Base-by-base conservation (phyloP, 2,113 vertebrate species). In the Romanogobio albipinnatus region DNA sequence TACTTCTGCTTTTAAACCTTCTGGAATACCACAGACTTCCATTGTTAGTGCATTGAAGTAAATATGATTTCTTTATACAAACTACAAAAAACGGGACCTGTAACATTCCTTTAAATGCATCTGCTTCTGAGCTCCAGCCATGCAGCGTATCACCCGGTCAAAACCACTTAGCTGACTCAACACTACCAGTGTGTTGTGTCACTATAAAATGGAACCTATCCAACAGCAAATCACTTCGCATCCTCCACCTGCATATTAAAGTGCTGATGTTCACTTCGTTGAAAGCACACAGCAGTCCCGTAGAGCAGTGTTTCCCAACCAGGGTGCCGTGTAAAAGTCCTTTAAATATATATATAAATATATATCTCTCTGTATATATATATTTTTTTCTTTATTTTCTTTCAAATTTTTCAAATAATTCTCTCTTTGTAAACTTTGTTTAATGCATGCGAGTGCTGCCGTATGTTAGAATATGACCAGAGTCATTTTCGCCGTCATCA, bases 141-240 rank as follows among this genome's bases (percentile, higher is more conserved):
- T 15, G 61, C 33, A 4, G 73, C 13, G 4, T 49, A 51, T 47
- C 24, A 66, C 73, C 26, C 9, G 29, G 29, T 64, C 61, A 51
- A 26, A 76, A 64, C 43, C 71, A 64, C 70, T 76, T 51, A 62
- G 43, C 59, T 45, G 59, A 76, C 59, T 61, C 24, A 75, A 76
- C 82, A 76, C 73, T 64, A 17, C 22, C 26, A 83, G 68, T 47
- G 24, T 76, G 24, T 64, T 47, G 11, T 47, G 70, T 74, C 58
- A 79, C 58, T 79, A 47, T 62, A 84, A 77, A 78, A 84, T 58
- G 75, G 61, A 64, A 78, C 15, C 49, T 26, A 43, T 53, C 62
- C 47, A 78, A 70, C 61, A 36, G 61, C 6, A 56, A 76, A 84
- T 51, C 75, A 64, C 36, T 76, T 39, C 74, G 24, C 49, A 53